Base-by-base conservation (phyloP, 2,888 invertebrate species). In the Euspilapteryx auroguttella region DNA sequence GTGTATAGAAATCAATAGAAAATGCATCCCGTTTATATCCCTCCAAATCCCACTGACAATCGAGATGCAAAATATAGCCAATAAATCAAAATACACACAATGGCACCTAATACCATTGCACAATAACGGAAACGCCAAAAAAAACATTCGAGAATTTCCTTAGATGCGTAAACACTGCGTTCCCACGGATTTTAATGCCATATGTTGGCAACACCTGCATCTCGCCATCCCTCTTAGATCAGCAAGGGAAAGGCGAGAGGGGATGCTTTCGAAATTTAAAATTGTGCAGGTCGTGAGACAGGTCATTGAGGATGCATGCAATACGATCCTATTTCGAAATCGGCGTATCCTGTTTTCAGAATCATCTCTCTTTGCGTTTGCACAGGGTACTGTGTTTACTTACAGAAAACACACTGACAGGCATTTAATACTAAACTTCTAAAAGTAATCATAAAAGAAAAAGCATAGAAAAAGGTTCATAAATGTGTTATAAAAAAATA, bases 131-230 rank as follows among this genome's bases (percentile, higher is more conserved):
- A 55, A 51, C 40, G 8, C 8, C 17, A 34, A 27, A 33, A 38
- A 45, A 48, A 48, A 47, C 51, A 14, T 25, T 21, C 14, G 14
- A 23, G 51, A 64, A 54, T 68, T 66, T 71, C 66, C 69, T 49
- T 47, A 51, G 47, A 45, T 47, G 47, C 55, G 57, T 56, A 58
- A 68, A 63, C 48, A 51, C 45, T 36, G 35, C 27, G 47, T 73
- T 73, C 73, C 66, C 73, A 73, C 69, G 73, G 53, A 50, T 34
- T 37, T 24, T 13, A 7, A 12, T 11, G 8, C 25, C 49, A 50
- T 42, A 47, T 50, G 52, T 45, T 17, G 45, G 42, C 51, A 56
- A 55, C 65, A 68, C 66, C 66, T 66, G 64, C 41, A n/a, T 17
- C 17, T 17, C 8, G 17, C 17, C 17, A 17, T 17, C 17, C 17